A percentile compares a stretch with the other conserved stretches of the same genome.
phyloP scores from a whole-genome alignment of 1,140 invertebrate species.

The Oryctes rhinoceros region DNA sequence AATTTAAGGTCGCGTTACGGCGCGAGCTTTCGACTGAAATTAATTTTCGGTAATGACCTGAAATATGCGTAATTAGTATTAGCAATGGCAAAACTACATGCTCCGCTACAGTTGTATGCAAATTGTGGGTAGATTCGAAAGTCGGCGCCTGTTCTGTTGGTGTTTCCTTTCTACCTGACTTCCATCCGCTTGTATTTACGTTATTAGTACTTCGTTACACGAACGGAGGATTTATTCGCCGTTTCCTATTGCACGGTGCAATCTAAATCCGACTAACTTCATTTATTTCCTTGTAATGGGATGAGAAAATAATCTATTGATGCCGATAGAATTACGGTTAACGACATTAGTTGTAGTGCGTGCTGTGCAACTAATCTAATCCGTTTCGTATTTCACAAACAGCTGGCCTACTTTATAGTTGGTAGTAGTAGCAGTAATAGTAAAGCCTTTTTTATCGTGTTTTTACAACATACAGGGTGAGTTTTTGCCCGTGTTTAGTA shows the following conservation, averaged over 20 bases:
- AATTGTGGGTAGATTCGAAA: neutral
- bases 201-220: neutral
- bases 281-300: neutral
- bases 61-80: neutral
- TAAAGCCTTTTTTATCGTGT: too few relatives aligned
- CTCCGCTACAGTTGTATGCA: neutral
- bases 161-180: neutral
- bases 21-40: too few relatives aligned
- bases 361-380: neutral
- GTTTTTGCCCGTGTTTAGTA: too few relatives aligned
- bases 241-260: neutral
- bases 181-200: neutral
- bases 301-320: constrained; percentile 15
- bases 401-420: too few relatives aligned
- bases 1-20: too few relatives aligned
- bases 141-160: too few relatives aligned
- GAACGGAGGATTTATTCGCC: neutral
- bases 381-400: neutral
- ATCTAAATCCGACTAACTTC: neutral
- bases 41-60: too few relatives aligned
- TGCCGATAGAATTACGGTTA: neutral
- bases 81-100: too few relatives aligned
- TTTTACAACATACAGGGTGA: too few relatives aligned
- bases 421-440: too few relatives aligned
- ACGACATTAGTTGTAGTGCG: neutral